Base-by-base conservation (phyloP, 2,113 vertebrate species). In the Brachyhypopomus occidentalis region DNA sequence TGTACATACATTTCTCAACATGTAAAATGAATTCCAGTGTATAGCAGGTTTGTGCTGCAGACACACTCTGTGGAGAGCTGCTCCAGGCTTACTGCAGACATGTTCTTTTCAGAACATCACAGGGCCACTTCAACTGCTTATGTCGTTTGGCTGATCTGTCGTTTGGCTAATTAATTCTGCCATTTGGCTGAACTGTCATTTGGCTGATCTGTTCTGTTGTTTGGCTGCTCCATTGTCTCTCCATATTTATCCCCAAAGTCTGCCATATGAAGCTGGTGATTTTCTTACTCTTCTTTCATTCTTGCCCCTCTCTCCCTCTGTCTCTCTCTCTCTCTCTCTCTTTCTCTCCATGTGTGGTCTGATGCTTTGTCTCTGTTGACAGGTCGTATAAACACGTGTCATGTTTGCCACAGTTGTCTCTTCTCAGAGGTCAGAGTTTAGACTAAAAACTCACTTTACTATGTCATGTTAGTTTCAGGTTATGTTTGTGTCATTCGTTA, bases 51-150 rank as follows among this genome's bases (percentile, higher is more conserved):
- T 30, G 1, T 30, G 30, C 30, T 11, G 12, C 45, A 52, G 8
- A 52, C 45, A 52, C 45, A 14, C 12, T 1, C 45, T 14, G 8
- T 52, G 45, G 41, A 9, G 41, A 6, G 9, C 5, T 41, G 41
- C 5, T 41, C 2, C 41, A 41, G 41, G 41, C 5, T 41, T 41
- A 41, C 5, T 41, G 9, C 45, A 77, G 83, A 84, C 76, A 62
- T 48, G 75, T 88, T 88, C 85, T 84, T 87, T 78, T 88, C 87
- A 88, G 88, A 89, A 91, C 91, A 89, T 90, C 90, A 84, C 90
- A 89, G 81, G 67, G 20, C 59, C 73, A 58, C 82, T 88, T 64
- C 5, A 58, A 83, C 83, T 87, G 56, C 71, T 77, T 59, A 14
- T 73, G 71, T 64, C 25, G 64, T 69, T 73, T 22, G 83, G 75